A percentile compares a stretch with the other conserved stretches of the same genome.
phyloP scores from a whole-genome alignment of 2,113 vertebrate genomes.

The Misgurnus anguillicaudatus region DNA sequence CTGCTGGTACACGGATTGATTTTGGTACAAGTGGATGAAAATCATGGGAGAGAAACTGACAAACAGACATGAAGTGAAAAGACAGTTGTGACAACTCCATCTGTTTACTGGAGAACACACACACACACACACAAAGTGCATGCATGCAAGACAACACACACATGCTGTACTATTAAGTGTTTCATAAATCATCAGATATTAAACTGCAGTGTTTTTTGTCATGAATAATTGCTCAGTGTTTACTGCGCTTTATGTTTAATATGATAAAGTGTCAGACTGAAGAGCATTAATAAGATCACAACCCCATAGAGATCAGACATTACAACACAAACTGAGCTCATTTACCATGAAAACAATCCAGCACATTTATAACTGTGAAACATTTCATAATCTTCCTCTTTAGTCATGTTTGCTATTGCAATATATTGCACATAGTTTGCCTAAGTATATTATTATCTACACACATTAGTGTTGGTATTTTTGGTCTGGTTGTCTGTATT shows the following conservation, averaged over 20 bases:
- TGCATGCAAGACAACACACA: conserved; percentile 22
- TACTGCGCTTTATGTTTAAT: conserved; percentile 7
- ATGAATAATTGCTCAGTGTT: not conserved
- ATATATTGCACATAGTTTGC: too few relatives aligned
- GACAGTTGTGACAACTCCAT: conserved; percentile 65
- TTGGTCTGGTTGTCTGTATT: too few relatives aligned
- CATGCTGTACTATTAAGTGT: conserved; percentile 10
- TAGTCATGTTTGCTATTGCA: not conserved
- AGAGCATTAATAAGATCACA: conserved; percentile 22
- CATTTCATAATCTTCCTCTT: not conserved
- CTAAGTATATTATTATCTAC: too few relatives aligned
- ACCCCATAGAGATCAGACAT: not conserved
- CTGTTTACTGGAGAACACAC: conserved; percentile 68
- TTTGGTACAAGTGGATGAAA: conserved; percentile 76
- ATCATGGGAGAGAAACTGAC: conserved; percentile 60
- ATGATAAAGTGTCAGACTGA: not conserved
- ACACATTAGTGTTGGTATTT: too few relatives aligned
- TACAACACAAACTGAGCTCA: not conserved
- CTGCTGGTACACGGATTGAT: conserved; percentile 68
- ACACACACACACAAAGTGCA: conserved; percentile 15
- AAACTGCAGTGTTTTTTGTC: not conserved
- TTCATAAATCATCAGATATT: not conserved
- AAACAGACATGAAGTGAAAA: not conserved
- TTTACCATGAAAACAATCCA: not conserved
- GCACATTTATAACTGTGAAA: not conserved